Conservation (phyloP, 2,797 vertebrate species). For the Trachops cirrhosus region DNA sequence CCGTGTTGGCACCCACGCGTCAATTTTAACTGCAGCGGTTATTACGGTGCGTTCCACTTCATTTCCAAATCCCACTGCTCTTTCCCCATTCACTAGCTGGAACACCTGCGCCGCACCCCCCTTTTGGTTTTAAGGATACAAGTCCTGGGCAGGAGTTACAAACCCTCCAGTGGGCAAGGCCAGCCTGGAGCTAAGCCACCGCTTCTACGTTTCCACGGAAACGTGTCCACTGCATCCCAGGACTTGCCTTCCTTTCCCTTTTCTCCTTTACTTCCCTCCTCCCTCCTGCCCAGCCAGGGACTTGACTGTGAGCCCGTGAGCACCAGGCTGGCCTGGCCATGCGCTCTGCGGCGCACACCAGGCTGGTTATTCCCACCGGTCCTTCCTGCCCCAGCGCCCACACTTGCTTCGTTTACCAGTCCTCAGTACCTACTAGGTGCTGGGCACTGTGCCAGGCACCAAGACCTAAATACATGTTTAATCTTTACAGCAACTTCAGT, state of each 20-base stretch:
- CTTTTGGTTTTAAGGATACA: background rate
- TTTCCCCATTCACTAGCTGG: background rate
- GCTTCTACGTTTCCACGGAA: background rate
- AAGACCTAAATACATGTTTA: background rate
- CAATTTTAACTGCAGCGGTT: background rate
- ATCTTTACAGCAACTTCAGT: background rate
- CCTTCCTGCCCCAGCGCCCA: no score
- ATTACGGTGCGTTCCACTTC: background rate
- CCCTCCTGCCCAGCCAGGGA: background rate
- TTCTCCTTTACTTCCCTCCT: background rate
- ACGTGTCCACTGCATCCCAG: background rate
- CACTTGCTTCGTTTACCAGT: background rate
- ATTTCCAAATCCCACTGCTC: no score
- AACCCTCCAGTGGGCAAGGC: background rate
- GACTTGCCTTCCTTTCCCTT: background rate
- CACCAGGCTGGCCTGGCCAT: background rate
- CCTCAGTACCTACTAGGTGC: background rate
- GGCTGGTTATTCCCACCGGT: background rate
- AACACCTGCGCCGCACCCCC: background rate
- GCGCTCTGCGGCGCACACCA: accelerated
- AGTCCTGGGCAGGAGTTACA: background rate
- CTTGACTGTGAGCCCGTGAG: background rate
- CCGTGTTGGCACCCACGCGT: background rate
- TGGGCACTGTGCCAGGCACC: background rate
- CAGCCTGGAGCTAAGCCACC: background rate